Conservation (phyloP, 2,113 vertebrate genomes). For the Parus major region DNA sequence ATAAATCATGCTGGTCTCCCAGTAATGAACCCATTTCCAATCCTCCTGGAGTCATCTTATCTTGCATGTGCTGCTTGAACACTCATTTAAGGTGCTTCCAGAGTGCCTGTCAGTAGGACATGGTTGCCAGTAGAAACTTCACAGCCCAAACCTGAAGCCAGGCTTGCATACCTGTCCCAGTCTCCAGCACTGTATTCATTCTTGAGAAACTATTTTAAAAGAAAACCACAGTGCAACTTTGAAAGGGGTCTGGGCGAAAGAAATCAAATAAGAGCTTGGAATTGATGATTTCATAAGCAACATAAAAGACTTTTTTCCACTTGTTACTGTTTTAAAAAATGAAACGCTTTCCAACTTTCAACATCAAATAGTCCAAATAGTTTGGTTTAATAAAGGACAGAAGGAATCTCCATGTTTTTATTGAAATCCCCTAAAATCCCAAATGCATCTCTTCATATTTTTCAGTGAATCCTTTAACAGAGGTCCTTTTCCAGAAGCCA, state of each 20-base stretch:
- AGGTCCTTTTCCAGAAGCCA: neutral
- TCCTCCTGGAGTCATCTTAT: neutral
- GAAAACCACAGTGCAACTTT: neutral
- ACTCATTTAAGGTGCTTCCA: neutral
- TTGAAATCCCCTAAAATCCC: neutral
- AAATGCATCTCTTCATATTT: neutral
- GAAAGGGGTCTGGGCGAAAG: neutral
- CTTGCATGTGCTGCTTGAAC: neutral
- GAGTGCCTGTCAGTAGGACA: neutral
- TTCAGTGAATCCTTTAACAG: neutral
- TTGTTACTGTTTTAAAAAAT: neutral
- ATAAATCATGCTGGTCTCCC: neutral
- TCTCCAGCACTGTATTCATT: neutral
- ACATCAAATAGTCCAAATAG: neutral
- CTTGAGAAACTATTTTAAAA: neutral
- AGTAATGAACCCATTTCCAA: neutral
- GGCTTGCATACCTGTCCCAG: neutral
- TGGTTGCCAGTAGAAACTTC: neutral
- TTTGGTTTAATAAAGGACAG: neutral
- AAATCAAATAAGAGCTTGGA: neutral
- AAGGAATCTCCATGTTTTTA: neutral
- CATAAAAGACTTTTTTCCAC: neutral
- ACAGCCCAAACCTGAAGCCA: neutral
- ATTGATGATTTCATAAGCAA: neutral
- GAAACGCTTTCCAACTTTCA: neutral